These are phyloP conservation scores for Scaptomyza graminum DNA, from an alignment of 1,140 invertebrate species.

Conservation along the genomic window DNA sequence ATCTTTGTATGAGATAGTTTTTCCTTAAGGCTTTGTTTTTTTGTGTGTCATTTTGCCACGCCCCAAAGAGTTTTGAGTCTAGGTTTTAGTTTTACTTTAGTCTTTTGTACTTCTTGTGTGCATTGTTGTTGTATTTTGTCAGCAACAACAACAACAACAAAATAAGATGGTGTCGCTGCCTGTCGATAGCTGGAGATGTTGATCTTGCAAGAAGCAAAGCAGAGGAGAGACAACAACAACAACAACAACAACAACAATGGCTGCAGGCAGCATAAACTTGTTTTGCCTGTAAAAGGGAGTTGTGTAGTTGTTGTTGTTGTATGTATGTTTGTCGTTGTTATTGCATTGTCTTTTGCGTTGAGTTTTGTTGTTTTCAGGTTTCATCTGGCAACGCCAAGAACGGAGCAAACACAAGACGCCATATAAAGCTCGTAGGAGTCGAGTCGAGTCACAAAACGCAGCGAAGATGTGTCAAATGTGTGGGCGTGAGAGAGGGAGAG, in stretches of 20 bases:
- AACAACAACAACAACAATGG: conserved; percentile 46
- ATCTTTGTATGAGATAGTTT: too few relatives aligned
- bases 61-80: conserved; percentile 32
- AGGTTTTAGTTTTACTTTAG: neutral
- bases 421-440: conserved; percentile 77
- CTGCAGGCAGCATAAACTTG: conserved; percentile 73
- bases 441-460: conserved; percentile 50
- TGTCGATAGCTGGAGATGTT: conserved; percentile 80
- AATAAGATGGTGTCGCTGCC: conserved; percentile 62
- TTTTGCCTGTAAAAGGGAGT: conserved; percentile 81
- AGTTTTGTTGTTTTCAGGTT: conserved; percentile 68
- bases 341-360: conserved; percentile 70
- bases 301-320: conserved; percentile 52
- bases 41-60: conserved; percentile 23
- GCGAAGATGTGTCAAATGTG: conserved; percentile 80
- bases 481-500: conserved; percentile 44
- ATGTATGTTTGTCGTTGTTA: conserved; percentile 53
- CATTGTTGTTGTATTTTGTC: conserved; percentile 50
- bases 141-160: conserved; percentile 43
- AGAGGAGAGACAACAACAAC: conserved; percentile 57
- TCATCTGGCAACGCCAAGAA: conserved; percentile 78
- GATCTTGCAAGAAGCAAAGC: conserved; percentile 72
- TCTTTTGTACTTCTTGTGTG: conserved; percentile 31
- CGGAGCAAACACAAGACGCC: conserved; percentile 66
- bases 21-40: conserved; percentile 13